Evolutionary conservation across 2,797 vertebrate genomes (phyloP).

Genomic region (Loriculus beryllinus): DNA sequence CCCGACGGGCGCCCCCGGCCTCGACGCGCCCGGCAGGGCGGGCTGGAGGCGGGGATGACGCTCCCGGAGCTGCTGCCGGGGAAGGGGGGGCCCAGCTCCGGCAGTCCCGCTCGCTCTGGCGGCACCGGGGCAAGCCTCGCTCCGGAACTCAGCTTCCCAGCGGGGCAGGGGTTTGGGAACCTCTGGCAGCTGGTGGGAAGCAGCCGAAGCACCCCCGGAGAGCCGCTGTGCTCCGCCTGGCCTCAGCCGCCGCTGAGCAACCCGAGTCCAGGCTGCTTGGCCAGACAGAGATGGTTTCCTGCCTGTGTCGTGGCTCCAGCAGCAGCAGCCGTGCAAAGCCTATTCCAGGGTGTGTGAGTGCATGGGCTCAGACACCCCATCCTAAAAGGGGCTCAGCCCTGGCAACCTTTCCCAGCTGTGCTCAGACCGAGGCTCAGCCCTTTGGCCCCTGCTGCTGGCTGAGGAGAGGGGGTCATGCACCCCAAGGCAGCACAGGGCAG

Average conservation of each 20-base stretch:
- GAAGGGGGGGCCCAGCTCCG: not conserved
- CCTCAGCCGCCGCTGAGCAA: not conserved
- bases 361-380: not conserved
- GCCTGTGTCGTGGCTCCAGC: not conserved
- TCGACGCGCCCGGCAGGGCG: not conserved
- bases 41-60: slow-evolving; percentile 27
- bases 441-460: not conserved
- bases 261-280: not conserved
- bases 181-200: not conserved
- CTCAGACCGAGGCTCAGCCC: not conserved
- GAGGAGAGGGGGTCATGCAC: not conserved
- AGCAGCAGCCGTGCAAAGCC: not conserved
- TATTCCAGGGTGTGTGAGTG: not conserved
- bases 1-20: not conserved
- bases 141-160: not conserved
- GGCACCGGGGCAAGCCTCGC: not conserved
- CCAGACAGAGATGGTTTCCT: not conserved
- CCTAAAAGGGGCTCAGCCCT: not conserved
- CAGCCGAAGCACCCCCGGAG: not conserved
- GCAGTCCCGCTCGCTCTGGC: not conserved
- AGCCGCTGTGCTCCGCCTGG: fast-evolving
- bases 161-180: not conserved
- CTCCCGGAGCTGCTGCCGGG: not conserved
- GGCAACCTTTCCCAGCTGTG: not conserved
- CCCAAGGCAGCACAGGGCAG: not conserved